Conservation (phyloP, 2,888 invertebrate genomes). For the Lydus trimaculatus region DNA sequence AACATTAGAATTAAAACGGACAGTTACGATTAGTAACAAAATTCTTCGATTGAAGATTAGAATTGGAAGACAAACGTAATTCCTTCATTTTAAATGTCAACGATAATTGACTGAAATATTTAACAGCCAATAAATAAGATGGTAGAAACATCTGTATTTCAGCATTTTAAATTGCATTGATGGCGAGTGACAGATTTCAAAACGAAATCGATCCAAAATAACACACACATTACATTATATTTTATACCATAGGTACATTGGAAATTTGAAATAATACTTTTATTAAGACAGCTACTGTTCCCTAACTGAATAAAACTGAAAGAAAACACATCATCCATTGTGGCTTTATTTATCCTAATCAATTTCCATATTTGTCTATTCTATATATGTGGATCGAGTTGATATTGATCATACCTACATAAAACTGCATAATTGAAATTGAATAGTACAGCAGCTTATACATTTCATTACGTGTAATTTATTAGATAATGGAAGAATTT, state of each 20-base stretch:
- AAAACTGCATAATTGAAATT: slow-evolving; percentile 26
- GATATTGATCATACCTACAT: neutral
- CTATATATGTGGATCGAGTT: neutral
- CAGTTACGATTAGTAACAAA: neutral
- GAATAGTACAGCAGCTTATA: slow-evolving; percentile 21
- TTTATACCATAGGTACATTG: neutral
- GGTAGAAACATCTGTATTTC: neutral
- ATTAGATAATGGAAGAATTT: slow-evolving; percentile 25
- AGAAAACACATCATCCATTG: neutral
- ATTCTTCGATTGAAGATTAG: neutral
- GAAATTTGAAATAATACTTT: neutral
- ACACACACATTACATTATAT: neutral
- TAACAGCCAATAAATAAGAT: neutral
- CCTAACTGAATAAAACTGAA: neutral
- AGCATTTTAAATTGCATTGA: neutral
- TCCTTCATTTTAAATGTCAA: neutral
- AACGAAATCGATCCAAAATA: neutral
- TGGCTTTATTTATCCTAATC: neutral
- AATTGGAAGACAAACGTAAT: neutral
- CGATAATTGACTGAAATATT: neutral
- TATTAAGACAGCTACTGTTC: neutral
- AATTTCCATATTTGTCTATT: neutral
- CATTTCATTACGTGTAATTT: slow-evolving; percentile 20
- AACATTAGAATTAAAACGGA: neutral
- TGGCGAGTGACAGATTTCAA: neutral